Evolutionary conservation across 1,140 invertebrate species (phyloP), one percentile per base, ranked within the genome.

Genomic region (Hermetia illucens): DNA sequence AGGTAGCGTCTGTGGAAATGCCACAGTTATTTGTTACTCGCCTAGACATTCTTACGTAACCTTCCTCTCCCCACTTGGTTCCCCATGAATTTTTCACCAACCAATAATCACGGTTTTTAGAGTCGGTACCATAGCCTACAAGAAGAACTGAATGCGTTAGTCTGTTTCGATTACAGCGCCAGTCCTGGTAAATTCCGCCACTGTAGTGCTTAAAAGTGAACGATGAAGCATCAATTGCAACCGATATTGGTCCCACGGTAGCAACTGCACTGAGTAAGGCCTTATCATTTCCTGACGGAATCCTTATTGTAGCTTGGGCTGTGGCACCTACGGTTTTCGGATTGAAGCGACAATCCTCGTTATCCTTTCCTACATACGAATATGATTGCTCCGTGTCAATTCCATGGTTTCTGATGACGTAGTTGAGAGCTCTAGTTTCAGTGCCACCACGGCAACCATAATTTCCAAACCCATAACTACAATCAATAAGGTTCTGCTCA

Each of bases 151-250:
- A 61, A 45, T 66, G 63, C 34, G 62, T 58, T 44, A 58, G 44
- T 15, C 51, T 40, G 9, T 19, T 19, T 5, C 2, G 1, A 34
- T 47, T 46, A 36, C 58, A 61, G 16, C 49, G 40, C 9, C 38
- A 40, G 36, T 59, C 56, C 31, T 48, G 55, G 34, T 58, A 60
- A 16, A 60, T 42, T 66, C 78, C 78, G 48, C 69, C 53, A 5
- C 62, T 65, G 54, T 88, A 88, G 44, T 82, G 71, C 47, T 86
- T 82, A 66, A 91, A 87, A n/a, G 72, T 71, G 21, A 68, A 56
- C 38, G 76, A 77, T 17, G 76, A 75, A 21, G 79, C 82, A 63
- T 88, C 82, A 50, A 87, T 86, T 22, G 77, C 82, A 30, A 68
- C 62, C 17, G 66, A 61, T 13, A 70, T 69, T 53, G 38, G 69